Base-by-base conservation (phyloP, 2,888 invertebrate species). In the Drosophila testacea region DNA sequence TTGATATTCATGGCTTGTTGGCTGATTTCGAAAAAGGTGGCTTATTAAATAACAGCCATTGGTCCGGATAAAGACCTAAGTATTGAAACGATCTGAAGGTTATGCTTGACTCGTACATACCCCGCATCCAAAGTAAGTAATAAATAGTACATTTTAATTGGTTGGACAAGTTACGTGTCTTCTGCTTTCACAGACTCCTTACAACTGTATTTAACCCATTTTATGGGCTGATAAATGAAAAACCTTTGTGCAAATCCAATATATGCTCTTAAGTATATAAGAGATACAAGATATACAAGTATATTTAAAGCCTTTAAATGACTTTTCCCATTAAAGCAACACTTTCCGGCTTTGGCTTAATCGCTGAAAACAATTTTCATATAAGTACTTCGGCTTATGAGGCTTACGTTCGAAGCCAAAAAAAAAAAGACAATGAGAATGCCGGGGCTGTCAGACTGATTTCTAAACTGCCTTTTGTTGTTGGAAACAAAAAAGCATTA, bases 381-480 rank as follows among this genome's bases (percentile, higher is more conserved):
- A 13, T 41, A 65, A 71, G 77, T 65, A 60, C 77, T 46, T 61
- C 46, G 41, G 66, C 73, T 62, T 59, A 66, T 59, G 39, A 11
- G 7, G 83, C 76, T 73, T 64, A 61, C 51, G 48, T 44, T 62
- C 30, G 38, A 34, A 41, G 48, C 16, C 28, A 9, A 44, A 30
- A 41, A 7, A 30, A n/a, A 34, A 22, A 67, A 51, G 47, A 77
- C 66, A 77, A 75, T 86, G 65, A 46, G 46, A 59, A 42, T 46
- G 66, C 38, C 55, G 41, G 30, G 52, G 11, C 52, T 72, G 83
- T 64, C 69, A 74, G 67, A 73, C 59, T 74, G 87, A 81, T 78
- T 81, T 76, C 76, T 83, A 79, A 83, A 88, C 89, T 87, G 87
- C 69, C 83, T 73, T 83, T 83, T 83, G 87, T 83, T 86, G 61